phyloP scores from a whole-genome alignment of 1,140 invertebrate genomes.

The Aphis gossypii region DNA sequence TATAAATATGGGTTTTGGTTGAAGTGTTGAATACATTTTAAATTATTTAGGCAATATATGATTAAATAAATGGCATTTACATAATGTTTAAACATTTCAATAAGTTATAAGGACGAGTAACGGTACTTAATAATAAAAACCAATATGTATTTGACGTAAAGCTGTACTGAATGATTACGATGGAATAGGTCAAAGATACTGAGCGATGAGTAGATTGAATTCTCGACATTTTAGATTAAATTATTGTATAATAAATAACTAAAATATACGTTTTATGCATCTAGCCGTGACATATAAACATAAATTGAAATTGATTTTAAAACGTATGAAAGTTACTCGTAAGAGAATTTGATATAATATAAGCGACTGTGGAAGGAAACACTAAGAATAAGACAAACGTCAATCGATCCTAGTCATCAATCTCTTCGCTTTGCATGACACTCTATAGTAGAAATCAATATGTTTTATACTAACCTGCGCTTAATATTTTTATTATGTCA shows the following conservation, averaged over 20 bases:
- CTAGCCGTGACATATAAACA: background rate
- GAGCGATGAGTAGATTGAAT: background rate
- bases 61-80: background rate
- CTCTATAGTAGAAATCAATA: constrained; percentile 22
- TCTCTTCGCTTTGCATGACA: background rate
- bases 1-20: background rate
- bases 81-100: background rate
- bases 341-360: background rate
- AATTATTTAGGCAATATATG: background rate
- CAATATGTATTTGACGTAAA: background rate
- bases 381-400: constrained; percentile 36
- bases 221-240: background rate
- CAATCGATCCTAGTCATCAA: constrained; percentile 27
- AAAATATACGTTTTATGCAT: background rate
- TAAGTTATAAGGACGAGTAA: background rate
- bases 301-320: constrained; percentile 20
- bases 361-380: background rate
- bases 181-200: background rate
- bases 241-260: background rate
- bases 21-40: background rate
- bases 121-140: background rate
- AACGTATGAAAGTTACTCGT: background rate
- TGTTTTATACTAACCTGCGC: background rate
- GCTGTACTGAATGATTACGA: background rate
- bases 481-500: constrained; percentile 3